Conservation (phyloP, 2,888 invertebrate genomes). For the Lithophane semibrunnea region DNA sequence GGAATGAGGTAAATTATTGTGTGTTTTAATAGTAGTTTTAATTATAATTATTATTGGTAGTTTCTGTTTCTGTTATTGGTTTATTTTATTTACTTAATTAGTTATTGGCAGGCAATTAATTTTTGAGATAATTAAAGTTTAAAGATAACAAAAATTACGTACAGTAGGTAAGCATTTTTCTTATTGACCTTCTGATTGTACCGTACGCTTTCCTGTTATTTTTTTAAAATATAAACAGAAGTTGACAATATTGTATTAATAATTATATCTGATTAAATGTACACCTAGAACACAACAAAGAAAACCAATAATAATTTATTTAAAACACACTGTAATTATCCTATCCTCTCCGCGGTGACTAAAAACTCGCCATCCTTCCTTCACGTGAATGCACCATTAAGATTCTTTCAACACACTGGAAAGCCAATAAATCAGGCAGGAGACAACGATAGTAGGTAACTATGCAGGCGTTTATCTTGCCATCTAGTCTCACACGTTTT, state of each 20-base stretch:
- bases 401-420: conserved; percentile 68
- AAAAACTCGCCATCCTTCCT: conserved; percentile 39
- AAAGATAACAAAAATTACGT: neutral
- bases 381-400: conserved; percentile 71
- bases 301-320: conserved; percentile 25
- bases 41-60: conserved; percentile 31
- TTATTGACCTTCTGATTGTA: neutral
- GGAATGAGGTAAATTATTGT: conserved; percentile 30
- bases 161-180: neutral
- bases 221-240: neutral
- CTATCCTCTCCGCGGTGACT: conserved; percentile 8
- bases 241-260: neutral
- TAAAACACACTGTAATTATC: conserved; percentile 30
- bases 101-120: conserved; percentile 15
- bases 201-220: neutral
- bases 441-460: conserved; percentile 53
- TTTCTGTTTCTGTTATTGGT: conserved; percentile 34
- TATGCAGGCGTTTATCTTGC: conserved; percentile 49
- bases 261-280: neutral
- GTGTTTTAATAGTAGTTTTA: conserved; percentile 15
- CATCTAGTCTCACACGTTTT: conserved; percentile 35
- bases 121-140: conserved; percentile 1
- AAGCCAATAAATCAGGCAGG: conserved; percentile 69
- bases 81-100: conserved; percentile 39
- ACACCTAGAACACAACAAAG: neutral